These are phyloP conservation scores for Alligator mississippiensis DNA, from an alignment of 2,113 vertebrate species.

Conservation along the genomic window DNA sequence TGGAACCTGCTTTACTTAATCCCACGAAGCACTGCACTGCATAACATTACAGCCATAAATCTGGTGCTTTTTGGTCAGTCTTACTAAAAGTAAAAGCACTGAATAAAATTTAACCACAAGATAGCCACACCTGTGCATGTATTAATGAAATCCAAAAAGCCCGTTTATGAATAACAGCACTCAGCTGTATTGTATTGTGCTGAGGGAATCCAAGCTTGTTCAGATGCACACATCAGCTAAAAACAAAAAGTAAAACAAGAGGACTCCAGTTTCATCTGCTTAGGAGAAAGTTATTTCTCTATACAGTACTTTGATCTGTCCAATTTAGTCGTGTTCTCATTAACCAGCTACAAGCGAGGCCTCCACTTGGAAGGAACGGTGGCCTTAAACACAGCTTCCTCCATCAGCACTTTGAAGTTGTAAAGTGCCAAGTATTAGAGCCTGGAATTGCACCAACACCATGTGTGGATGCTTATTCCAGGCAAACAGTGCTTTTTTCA, in stretches of 20 bases:
- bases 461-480: too few species aligned
- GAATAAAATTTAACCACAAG: neutral
- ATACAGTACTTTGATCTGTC: neutral
- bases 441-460: too few species aligned
- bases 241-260: neutral
- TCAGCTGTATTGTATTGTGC: too few species aligned
- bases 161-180: neutral
- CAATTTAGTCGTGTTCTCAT: neutral
- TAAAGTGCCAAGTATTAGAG: neutral
- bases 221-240: neutral
- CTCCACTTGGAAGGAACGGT: neutral
- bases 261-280: neutral
- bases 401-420: neutral
- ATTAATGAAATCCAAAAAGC: neutral
- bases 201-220: neutral
- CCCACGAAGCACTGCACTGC: too few species aligned
- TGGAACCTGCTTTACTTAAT: neutral
- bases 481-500: too few species aligned
- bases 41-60: neutral
- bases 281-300: neutral
- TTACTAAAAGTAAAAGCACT: neutral
- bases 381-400: neutral
- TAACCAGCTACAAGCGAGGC: neutral
- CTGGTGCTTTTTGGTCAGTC: neutral
- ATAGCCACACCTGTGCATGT: neutral